Conservation (phyloP, 2,888 invertebrate species). For the Chirona hameri region DNA sequence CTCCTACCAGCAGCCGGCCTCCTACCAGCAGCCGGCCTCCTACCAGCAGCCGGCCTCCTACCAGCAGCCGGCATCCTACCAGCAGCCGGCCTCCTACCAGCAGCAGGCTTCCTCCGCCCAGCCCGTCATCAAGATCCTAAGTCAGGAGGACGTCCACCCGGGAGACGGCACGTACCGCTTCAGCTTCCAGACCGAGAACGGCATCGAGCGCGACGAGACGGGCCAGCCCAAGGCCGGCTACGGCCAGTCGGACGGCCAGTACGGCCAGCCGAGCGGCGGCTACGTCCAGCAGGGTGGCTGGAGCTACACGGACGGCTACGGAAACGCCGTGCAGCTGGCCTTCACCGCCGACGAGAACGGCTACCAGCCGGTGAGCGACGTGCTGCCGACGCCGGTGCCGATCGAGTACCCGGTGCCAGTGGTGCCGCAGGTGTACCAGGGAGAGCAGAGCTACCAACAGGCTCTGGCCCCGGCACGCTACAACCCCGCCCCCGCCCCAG, state of each 20-base stretch:
- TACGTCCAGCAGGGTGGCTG: background rate
- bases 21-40: too few species aligned
- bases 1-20: background rate
- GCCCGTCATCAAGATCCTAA: too few species aligned
- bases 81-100: too few species aligned
- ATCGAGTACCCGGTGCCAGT: background rate
- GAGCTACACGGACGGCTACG: slow-evolving; percentile 23
- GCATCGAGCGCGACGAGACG: slow-evolving; percentile 4
- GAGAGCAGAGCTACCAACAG: background rate
- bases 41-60: too few species aligned
- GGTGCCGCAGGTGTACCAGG: background rate
- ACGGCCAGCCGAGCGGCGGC: background rate
- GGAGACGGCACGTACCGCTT: slow-evolving; percentile 23
- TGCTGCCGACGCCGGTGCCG: background rate
- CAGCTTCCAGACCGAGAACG: background rate
- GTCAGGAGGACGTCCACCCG: slow-evolving; percentile 2
- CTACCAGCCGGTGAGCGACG: background rate
- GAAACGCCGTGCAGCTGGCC: background rate
- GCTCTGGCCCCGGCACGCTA: too few species aligned
- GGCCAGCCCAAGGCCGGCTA: slow-evolving; percentile 2
- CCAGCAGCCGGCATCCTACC: too few species aligned
- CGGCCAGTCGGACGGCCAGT: background rate
- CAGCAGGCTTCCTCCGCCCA: too few species aligned
- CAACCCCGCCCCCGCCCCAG: too few species aligned
- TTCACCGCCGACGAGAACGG: slow-evolving; percentile 23